Base-by-base conservation (phyloP, 1,140 invertebrate genomes). In the Euura saliciscinereae region DNA sequence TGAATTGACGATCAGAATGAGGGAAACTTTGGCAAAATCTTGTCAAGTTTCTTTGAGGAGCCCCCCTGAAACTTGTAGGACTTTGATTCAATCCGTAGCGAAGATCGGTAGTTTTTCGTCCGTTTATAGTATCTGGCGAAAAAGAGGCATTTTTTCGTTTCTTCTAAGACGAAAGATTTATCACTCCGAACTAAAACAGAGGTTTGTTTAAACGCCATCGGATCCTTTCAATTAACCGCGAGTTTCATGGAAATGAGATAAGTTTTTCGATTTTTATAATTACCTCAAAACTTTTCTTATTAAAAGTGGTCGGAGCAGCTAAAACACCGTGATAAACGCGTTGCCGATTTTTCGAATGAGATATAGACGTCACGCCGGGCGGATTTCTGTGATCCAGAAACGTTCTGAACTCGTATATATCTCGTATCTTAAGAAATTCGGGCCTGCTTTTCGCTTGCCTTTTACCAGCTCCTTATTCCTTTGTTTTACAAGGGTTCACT, bases 191-290 rank as follows among this genome's bases (percentile, higher is more conserved):
- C 51, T 59, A 59, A 28, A 28, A 59, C 51, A 59, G 51, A 59
- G 51, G 51, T 59, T 59, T 59, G 3, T 59, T 59, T 59, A 59
- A 59, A 59, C 51, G 51, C 51, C 4, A 59, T 59, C 51, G 6
- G 51, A 59, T 59, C 10, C 51, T 59, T 59, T 59, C 51, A 59
- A 59, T 59, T 59, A 59, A 59, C 51, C 51, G 51, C 51, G 10
- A 59, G 51, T 59, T 59, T 59, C 51, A 59, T 59, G 51, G 51
- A 59, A 59, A 59, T 59, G 51, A 59, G 51, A 59, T 59, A 59
- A 59, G 51, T 59, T 59, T 59, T 59, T 59, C 51, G 51, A 59
- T 59, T 59, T 59, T 59, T 59, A 59, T 59, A 59, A 59, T 59
- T 6, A 6, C 51, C 8, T 8, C 8, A 59, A 8, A 59, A 59